Evolutionary conservation across 1,140 invertebrate species (phyloP).

Genomic region (Agraylea sexmaculata): DNA sequence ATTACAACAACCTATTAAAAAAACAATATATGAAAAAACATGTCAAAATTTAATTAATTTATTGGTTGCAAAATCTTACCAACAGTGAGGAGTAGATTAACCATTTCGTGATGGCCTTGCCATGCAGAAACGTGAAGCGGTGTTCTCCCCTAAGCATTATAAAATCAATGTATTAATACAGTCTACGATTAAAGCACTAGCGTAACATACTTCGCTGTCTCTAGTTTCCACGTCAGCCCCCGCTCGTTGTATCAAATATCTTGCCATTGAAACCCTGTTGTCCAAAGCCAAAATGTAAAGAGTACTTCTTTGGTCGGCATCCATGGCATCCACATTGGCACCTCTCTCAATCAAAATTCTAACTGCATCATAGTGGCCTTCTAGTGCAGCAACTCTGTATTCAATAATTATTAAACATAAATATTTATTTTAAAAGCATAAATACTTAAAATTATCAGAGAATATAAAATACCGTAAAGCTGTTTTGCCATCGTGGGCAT

Average conservation of each 20-base stretch:
- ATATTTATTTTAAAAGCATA: too few species aligned
- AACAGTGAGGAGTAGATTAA: conserved; percentile 65
- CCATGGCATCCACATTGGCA: conserved; percentile 80
- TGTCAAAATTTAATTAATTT: neutral
- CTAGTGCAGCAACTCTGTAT: conserved; percentile 64
- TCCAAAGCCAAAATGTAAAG: conserved; percentile 86
- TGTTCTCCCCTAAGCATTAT: conserved; percentile 65
- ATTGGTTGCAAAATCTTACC: too few species aligned
- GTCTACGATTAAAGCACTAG: conserved; percentile 13
- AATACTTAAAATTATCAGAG: conserved; percentile 5
- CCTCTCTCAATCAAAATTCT: conserved; percentile 58
- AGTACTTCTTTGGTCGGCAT: conserved; percentile 85
- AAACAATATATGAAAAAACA: conserved; percentile 3
- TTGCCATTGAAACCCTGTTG: conserved; percentile 75
- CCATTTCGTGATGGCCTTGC: conserved; percentile 91
- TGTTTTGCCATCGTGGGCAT: conserved; percentile 88
- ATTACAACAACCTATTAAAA: conserved; percentile 44
- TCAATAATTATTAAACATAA: too few species aligned
- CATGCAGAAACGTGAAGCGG: conserved; percentile 87
- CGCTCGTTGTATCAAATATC: conserved; percentile 66
- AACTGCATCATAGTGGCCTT: conserved; percentile 77
- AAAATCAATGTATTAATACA: too few species aligned
- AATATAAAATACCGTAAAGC: conserved; percentile 55
- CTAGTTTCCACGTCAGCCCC: conserved; percentile 73
- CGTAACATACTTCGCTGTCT: conserved; percentile 68